Evolutionary conservation across 2,888 invertebrate genomes (phyloP), one percentile per base, ranked within the genome.

Genomic region (Calameuta pallipes): DNA sequence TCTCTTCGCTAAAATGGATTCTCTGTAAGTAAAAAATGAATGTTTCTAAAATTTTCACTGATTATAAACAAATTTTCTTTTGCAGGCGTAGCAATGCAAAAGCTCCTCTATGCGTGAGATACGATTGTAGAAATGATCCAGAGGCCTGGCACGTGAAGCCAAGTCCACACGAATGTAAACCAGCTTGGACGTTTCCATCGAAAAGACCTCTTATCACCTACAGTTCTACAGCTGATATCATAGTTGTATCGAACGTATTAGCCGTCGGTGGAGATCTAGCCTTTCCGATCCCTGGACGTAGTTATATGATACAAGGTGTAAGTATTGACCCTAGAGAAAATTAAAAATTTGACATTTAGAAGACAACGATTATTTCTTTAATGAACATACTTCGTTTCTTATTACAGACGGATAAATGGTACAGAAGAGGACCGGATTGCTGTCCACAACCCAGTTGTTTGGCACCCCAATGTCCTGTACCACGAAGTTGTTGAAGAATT

Each of bases 121-220:
- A 89, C 75, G 81, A 87, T 77, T 83, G 83, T 68, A 83, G 81
- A 82, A 84, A 89, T 34, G 87, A 89, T 80, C 89, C 89, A 2
- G 85, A 87, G 34, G 84, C 87, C 11, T 89, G 89, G 87, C 56
- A 82, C 33, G 84, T 87, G 9, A 85, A 85, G 78, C 89, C 89
- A 12, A 90, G 88, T 80, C 87, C 89, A 41, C 84, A 86, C 30
- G 85, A 86, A 70, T 87, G 87, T 77, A 88, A 87, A 81, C 90
- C 90, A n/a, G 77, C 83, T 4, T 90, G 89, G 88, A 87, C 82
- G 23, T 82, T 86, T 81, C 85, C 89, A 31, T 74, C 74, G 4
- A 89, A 87, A 33, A 81, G 89, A 41, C 91, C 91, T 0, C 80
- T 90, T 4, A 89, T 91, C 41, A 88, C 87, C 4, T 88, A 85